These are phyloP conservation scores for Alligator sinensis DNA, from an alignment of 2,113 vertebrate species.

Conservation along the genomic window DNA sequence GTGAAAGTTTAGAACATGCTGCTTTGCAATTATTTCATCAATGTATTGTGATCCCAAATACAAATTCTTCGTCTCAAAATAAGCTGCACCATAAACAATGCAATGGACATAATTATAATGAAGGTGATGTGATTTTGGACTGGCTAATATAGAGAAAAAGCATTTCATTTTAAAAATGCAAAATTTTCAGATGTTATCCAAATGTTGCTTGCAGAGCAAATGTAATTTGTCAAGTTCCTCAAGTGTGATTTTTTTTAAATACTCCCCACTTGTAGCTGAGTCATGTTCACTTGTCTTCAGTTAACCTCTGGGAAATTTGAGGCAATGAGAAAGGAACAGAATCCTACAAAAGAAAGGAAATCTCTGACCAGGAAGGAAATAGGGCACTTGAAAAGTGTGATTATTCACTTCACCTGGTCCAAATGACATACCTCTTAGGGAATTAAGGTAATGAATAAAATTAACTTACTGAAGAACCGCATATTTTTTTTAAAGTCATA, in stretches of 20 bases:
- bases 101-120: background rate
- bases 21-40: background rate
- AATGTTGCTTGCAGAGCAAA: rapidly evolving
- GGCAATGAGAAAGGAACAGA: background rate
- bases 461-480: background rate
- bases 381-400: background rate
- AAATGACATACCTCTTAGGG: background rate
- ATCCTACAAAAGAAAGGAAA: background rate
- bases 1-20: background rate
- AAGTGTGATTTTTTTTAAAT: background rate
- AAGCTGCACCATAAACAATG: background rate
- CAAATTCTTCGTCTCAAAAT: background rate
- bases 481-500: background rate
- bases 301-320: background rate
- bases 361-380: background rate
- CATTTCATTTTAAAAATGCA: background rate
- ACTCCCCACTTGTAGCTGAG: background rate
- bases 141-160: background rate
- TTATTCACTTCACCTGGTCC: background rate
- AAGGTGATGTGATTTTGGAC: background rate
- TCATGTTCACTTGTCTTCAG: background rate
- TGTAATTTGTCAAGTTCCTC: background rate
- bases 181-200: background rate
- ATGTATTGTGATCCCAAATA: background rate
- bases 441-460: background rate